These are phyloP conservation scores for Australoheros scitulus DNA, from an alignment of 2,113 vertebrate genomes.

Conservation along the genomic window DNA sequence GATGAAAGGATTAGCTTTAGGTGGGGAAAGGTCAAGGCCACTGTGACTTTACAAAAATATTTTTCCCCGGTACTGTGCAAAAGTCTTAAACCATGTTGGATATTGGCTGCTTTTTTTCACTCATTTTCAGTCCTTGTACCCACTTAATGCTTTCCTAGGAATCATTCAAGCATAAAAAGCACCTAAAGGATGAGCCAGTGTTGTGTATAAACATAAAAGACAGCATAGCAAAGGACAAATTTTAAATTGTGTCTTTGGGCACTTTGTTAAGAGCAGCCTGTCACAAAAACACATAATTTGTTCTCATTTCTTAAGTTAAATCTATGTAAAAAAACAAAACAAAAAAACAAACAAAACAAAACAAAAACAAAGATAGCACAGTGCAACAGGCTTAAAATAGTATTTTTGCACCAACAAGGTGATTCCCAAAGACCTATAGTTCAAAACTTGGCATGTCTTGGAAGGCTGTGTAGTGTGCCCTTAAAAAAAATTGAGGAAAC, in stretches of 20 bases:
- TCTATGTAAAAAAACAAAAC: neutral
- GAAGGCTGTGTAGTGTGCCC: neutral
- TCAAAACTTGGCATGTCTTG: neutral
- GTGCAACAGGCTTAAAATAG: neutral
- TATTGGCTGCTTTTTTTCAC: neutral
- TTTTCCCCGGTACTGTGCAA: neutral
- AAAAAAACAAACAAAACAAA: too few relatives aligned
- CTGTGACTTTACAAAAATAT: neutral
- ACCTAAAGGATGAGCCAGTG: too few relatives aligned
- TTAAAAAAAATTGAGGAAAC: neutral
- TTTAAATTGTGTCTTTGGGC: neutral
- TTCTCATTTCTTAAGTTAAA: neutral
- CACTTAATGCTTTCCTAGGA: neutral
- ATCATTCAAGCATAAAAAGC: neutral
- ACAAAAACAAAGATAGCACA: neutral
- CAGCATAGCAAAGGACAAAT: neutral
- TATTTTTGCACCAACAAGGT: neutral
- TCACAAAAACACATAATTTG: neutral
- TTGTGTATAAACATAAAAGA: too few relatives aligned
- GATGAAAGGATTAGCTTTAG: conserved; percentile 7
- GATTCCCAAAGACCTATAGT: neutral
- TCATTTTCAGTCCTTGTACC: neutral
- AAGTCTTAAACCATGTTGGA: neutral
- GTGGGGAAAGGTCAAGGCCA: conserved; percentile 2
- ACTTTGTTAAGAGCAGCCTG: neutral